These are phyloP conservation scores for Tonatia bakeri DNA, from an alignment of 2,113 vertebrate genomes.

Conservation along the genomic window DNA sequence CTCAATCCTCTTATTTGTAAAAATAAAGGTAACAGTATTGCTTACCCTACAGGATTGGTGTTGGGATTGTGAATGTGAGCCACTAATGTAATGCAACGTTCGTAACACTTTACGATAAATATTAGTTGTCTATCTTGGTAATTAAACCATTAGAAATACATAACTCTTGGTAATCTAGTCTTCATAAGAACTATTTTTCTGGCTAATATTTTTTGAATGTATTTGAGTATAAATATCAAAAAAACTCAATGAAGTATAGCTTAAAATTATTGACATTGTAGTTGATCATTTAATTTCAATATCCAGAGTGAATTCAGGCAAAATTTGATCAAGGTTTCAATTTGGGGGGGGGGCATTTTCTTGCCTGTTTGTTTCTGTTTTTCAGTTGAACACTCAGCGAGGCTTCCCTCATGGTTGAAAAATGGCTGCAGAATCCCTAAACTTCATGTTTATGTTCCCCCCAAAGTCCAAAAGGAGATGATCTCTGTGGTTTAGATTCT, in stretches of 20 bases:
- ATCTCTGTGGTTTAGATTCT: background rate
- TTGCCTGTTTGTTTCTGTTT: background rate
- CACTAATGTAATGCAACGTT: background rate
- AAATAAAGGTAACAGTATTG: background rate
- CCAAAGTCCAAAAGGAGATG: background rate
- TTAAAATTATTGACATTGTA: background rate
- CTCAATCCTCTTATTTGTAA: background rate
- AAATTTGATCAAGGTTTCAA: background rate
- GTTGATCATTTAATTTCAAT: background rate
- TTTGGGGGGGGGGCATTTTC: background rate
- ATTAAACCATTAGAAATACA: constrained; percentile 16
- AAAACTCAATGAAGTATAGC: background rate
- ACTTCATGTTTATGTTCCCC: background rate
- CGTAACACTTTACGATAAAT: background rate
- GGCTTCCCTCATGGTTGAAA: background rate
- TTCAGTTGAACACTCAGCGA: background rate
- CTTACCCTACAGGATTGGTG: background rate
- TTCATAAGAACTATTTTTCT: constrained; percentile 3
- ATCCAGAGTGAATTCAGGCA: background rate
- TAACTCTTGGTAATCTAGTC: background rate
- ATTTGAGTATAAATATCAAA: background rate
- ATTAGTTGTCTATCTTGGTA: background rate
- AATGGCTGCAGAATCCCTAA: background rate
- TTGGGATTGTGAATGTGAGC: background rate
- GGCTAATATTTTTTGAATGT: background rate